A percentile compares a stretch with the other conserved stretches of the same genome.
These are phyloP conservation scores for Lynx canadensis DNA, from an alignment of 2,113 vertebrate species.

Conservation along the genomic window DNA sequence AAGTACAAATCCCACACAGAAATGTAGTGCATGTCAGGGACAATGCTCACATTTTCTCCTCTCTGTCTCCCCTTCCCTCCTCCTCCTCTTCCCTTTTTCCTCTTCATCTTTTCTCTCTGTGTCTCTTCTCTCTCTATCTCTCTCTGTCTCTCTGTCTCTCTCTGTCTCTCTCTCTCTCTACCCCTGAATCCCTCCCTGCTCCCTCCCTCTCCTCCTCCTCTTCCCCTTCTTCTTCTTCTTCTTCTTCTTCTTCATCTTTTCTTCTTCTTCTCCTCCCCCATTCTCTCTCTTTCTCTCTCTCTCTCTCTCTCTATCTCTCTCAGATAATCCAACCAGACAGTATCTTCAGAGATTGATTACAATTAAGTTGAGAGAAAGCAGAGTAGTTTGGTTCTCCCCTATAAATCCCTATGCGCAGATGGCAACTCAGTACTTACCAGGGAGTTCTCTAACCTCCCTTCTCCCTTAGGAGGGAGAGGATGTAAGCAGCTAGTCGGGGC, in stretches of 20 bases:
- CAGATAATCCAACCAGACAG: not conserved
- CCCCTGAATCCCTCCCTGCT: no score
- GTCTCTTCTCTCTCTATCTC: no score
- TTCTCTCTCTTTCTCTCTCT: not conserved
- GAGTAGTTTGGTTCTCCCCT: conserved; percentile 5
- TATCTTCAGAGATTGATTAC: conserved; percentile 61
- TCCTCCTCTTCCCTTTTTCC: not conserved
- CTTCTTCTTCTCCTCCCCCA: not conserved
- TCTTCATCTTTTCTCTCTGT: not conserved
- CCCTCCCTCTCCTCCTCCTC: no score
- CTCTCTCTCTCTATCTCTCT: not conserved
- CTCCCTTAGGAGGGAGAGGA: conserved; percentile 35
- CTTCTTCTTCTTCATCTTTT: not conserved
- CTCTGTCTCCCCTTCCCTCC: not conserved
- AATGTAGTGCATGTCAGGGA: not conserved
- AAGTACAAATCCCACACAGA: not conserved
- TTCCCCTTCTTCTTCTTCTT: no score
- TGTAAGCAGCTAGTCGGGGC: conserved; percentile 68
- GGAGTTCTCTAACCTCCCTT: conserved; percentile 52
- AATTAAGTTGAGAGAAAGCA: conserved; percentile 62
- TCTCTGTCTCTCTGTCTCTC: no score
- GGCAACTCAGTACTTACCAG: conserved; percentile 47
- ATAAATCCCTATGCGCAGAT: conserved; percentile 38
- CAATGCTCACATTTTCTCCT: not conserved
- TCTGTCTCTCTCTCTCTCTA: not conserved